phyloP scores from a whole-genome alignment of 2,797 vertebrate genomes.

The Diceros bicornis region DNA sequence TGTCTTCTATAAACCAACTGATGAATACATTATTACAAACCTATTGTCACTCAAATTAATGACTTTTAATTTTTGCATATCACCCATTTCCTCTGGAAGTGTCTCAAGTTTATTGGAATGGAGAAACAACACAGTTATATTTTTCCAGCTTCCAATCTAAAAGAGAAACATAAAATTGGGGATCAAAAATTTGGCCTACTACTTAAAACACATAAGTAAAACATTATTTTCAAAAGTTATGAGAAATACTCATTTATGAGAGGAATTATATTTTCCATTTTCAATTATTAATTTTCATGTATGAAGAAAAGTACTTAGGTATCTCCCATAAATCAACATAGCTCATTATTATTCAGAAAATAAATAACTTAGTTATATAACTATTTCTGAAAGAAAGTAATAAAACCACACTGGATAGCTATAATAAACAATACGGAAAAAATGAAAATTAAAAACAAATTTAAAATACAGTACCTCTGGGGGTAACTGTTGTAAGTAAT shows the following conservation, averaged over 20 bases:
- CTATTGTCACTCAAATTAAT: constrained; percentile 98
- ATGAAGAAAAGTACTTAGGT: constrained; percentile 26
- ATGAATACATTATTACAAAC: constrained; percentile 86
- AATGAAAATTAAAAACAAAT: constrained; percentile 47
- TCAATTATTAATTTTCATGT: constrained; percentile 48
- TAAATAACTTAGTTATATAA: neutral
- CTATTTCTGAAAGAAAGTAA: constrained; percentile 66
- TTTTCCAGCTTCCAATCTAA: constrained; percentile 97
- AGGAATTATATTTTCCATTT: constrained; percentile 10
- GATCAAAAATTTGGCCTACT: constrained; percentile 33
- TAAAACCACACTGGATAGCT: neutral
- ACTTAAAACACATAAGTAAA: constrained; percentile 16
- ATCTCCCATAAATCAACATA: constrained; percentile 46
- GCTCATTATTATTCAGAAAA: constrained; percentile 39
- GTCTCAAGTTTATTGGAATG: constrained; percentile 98
- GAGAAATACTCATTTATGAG: constrained; percentile 60
- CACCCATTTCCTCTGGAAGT: constrained; percentile 98
- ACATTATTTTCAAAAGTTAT: constrained; percentile 38
- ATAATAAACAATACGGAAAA: constrained; percentile 45
- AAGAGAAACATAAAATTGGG: constrained; percentile 75
- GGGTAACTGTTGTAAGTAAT: constrained; percentile 96
- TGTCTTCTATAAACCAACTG: constrained; percentile 71
- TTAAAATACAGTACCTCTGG: constrained; percentile 92
- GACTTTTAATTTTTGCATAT: constrained; percentile 98
- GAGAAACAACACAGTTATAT: constrained; percentile 96